Evolutionary conservation across 1,140 invertebrate genomes (phyloP).

Genomic region (Oppia nitens): DNA sequence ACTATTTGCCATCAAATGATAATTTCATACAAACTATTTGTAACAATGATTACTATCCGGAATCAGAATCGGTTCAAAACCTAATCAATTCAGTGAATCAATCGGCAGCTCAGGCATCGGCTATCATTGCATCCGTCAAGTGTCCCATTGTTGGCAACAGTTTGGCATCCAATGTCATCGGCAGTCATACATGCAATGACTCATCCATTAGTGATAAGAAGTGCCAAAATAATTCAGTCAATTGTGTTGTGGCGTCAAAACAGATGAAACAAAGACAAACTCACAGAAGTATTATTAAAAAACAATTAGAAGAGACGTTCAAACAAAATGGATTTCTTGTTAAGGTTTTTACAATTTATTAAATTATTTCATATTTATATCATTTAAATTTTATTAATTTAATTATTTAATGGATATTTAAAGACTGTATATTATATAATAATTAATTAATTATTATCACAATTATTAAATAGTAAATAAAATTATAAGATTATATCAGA

Average conservation of each 20-base stretch:
- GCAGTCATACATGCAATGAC: background rate
- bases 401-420: no score
- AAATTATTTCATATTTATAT: no score
- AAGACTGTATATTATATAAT: no score
- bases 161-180: background rate
- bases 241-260: background rate
- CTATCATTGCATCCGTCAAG: background rate
- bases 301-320: conserved; percentile 75
- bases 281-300: conserved; percentile 54
- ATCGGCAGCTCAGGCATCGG: background rate
- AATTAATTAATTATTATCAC: no score
- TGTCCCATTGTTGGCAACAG: background rate
- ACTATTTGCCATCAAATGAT: background rate
- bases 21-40: background rate
- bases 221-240: background rate
- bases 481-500: no score
- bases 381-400: no score
- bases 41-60: no score
- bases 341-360: no score
- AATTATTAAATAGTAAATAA: no score
- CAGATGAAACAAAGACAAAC: conserved; percentile 39
- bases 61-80: background rate
- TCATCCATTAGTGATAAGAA: background rate
- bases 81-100: background rate
- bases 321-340: conserved; percentile 62